Percentiles rank a stretch among this genome's conserved stretches.
Evolutionary conservation across 2,113 vertebrate genomes (phyloP).

Genomic region (Aleadryas rufinucha): DNA sequence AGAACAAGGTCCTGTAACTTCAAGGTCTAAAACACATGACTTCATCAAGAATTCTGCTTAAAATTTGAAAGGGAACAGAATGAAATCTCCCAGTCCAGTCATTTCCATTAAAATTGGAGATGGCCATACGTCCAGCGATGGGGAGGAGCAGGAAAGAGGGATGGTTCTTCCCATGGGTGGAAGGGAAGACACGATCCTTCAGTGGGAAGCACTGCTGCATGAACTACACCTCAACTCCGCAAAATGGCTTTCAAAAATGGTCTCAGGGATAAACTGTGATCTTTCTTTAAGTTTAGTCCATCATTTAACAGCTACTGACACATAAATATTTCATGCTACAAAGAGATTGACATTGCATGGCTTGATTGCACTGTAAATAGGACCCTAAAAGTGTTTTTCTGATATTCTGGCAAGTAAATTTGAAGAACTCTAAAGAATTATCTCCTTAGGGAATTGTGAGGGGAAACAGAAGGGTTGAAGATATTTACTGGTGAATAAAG

Average conservation of each 20-base stretch:
- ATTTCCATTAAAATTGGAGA: not conserved
- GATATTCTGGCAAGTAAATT: not conserved
- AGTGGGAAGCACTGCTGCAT: not conserved
- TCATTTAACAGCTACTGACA: not conserved
- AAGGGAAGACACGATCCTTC: not conserved
- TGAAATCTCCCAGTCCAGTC: accelerated
- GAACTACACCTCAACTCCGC: accelerated
- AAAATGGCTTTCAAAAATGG: not conserved
- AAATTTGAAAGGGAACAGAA: not conserved
- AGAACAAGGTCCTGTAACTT: not conserved
- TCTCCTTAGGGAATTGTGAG: not conserved
- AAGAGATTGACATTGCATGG: not conserved
- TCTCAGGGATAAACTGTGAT: accelerated
- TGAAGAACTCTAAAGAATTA: not conserved
- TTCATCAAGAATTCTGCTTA: not conserved
- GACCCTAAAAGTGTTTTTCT: not conserved
- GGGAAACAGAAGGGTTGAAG: not conserved
- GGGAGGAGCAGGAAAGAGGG: not conserved
- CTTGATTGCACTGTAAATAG: not conserved
- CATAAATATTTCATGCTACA: not conserved
- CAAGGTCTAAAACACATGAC: not conserved
- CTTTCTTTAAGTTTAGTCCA: not conserved
- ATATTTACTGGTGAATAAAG: not conserved
- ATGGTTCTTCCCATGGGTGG: not conserved
- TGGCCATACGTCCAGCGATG: no score